Conservation (phyloP, 2,797 vertebrate genomes). For the Chaunax sp. region DNA sequence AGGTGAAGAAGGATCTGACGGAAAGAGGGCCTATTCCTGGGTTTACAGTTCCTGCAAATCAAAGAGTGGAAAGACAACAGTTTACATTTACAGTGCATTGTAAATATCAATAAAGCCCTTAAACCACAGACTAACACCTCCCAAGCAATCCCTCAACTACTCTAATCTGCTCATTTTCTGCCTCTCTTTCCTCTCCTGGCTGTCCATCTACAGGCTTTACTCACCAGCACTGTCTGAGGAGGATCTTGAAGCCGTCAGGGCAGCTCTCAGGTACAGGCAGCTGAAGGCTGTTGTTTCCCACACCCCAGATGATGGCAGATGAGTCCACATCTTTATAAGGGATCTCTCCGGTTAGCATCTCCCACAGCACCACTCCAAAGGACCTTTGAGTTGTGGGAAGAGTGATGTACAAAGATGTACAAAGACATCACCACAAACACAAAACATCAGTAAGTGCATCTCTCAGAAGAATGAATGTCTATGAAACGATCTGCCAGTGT, state of each 20-base stretch:
- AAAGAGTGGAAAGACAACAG: constrained; percentile 52
- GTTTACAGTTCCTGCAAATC: constrained; percentile 92
- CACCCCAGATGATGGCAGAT: constrained; percentile 98
- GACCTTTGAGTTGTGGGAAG: constrained; percentile 91
- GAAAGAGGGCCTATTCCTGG: constrained; percentile 94
- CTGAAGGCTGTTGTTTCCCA: constrained; percentile 98
- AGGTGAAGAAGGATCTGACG: constrained; percentile 96
- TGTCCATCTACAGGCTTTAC: constrained; percentile 50
- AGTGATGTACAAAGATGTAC: too few species aligned
- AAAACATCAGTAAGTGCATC: background rate
- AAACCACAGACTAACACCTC: constrained; percentile 24
- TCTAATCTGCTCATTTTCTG: constrained; percentile 12
- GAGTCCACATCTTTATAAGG: constrained; percentile 98
- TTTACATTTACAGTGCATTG: constrained; percentile 43
- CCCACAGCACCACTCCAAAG: constrained; percentile 97
- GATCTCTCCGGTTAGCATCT: constrained; percentile 95
- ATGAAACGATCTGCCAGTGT: background rate
- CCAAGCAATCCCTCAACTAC: constrained; percentile 12
- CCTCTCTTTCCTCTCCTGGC: background rate
- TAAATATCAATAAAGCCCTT: constrained; percentile 54
- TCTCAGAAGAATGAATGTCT: background rate
- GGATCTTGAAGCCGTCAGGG: constrained; percentile 97
- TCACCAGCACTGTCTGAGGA: constrained; percentile 97
- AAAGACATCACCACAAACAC: background rate
- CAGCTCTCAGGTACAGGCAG: constrained; percentile 94